These are phyloP conservation scores for Teleogryllus occipitalis DNA, from an alignment of 1,140 invertebrate species.

Conservation along the genomic window DNA sequence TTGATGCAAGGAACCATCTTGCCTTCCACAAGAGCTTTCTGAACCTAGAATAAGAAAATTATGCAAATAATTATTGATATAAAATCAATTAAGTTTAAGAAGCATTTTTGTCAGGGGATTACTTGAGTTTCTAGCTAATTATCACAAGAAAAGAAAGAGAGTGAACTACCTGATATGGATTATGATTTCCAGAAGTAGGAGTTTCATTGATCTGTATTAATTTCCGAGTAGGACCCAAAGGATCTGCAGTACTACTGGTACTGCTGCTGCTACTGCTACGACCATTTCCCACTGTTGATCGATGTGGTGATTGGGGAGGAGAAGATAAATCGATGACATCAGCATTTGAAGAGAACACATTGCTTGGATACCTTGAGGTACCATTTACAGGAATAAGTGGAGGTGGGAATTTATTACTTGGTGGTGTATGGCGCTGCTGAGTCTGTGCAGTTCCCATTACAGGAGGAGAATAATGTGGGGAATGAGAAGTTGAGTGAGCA, in stretches of 20 bases:
- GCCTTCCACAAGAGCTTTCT: slow-evolving; percentile 68
- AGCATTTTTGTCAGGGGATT: no score
- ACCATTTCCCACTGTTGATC: slow-evolving; percentile 18
- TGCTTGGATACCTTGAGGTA: slow-evolving; percentile 14
- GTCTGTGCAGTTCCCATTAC: slow-evolving; percentile 38
- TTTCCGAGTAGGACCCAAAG: slow-evolving; percentile 39
- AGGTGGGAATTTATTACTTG: slow-evolving; percentile 45
- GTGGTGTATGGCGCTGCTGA: slow-evolving; percentile 39
- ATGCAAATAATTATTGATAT: slow-evolving; percentile 8
- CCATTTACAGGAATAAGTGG: slow-evolving; percentile 43
- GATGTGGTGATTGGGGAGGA: slow-evolving; percentile 30
- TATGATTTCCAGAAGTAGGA: slow-evolving; percentile 47
- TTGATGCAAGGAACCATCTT: slow-evolving; percentile 78
- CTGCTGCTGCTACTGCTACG: slow-evolving; percentile 25
- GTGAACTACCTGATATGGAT: slow-evolving; percentile 47
- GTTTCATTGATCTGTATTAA: slow-evolving; percentile 54
- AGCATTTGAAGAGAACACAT: slow-evolving; percentile 17
- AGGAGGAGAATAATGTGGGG: slow-evolving; percentile 37
- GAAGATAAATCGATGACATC: slow-evolving; percentile 33
- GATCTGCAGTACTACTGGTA: slow-evolving; percentile 15
- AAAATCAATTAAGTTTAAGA: no score
- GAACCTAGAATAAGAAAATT: slow-evolving; percentile 44
- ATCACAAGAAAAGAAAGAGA: no score
- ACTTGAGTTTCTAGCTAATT: no score
- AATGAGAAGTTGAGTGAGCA: slow-evolving; percentile 32